These are phyloP conservation scores for Colletes collaris DNA, from an alignment of 2,888 invertebrate species.

Conservation along the genomic window DNA sequence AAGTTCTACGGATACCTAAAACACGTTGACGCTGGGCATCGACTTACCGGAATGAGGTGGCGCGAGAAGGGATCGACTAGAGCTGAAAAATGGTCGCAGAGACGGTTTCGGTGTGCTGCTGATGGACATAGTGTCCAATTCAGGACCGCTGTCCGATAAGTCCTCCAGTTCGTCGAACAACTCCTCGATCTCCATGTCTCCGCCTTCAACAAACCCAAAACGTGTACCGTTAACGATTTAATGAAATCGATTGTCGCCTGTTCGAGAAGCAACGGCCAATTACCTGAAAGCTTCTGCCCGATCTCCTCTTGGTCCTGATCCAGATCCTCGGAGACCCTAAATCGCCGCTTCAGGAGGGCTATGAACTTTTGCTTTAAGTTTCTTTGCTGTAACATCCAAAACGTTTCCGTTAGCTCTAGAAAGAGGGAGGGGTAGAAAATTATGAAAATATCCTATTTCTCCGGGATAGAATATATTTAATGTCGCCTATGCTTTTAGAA, in stretches of 20 bases:
- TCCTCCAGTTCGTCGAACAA: slow-evolving; percentile 98
- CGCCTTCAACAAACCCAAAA: slow-evolving; percentile 83
- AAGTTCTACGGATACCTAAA: slow-evolving; percentile 29
- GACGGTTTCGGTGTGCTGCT: slow-evolving; percentile 99
- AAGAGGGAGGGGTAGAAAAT: not conserved
- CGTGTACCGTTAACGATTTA: slow-evolving; percentile 63
- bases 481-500: too few relatives aligned
- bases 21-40: slow-evolving; percentile 1
- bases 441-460: too few relatives aligned
- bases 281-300: slow-evolving; percentile 84
- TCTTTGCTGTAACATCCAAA: slow-evolving; percentile 87
- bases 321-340: slow-evolving; percentile 96
- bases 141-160: slow-evolving; percentile 97
- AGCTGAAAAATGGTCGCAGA: slow-evolving; percentile 96
- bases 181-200: slow-evolving; percentile 95
- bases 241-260: too few relatives aligned
- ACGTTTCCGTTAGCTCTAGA: not conserved
- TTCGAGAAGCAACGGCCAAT: slow-evolving; percentile 7
- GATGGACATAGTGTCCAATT: slow-evolving; percentile 97
- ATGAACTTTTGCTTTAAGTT: slow-evolving; percentile 99
- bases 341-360: slow-evolving; percentile 93
- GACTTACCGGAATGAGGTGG: slow-evolving; percentile 80
- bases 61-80: slow-evolving; percentile 89
- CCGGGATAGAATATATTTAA: too few relatives aligned
- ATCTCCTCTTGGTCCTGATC: slow-evolving; percentile 85